Evolutionary conservation across 2,113 vertebrate genomes (phyloP).

Genomic region (human): DNA sequence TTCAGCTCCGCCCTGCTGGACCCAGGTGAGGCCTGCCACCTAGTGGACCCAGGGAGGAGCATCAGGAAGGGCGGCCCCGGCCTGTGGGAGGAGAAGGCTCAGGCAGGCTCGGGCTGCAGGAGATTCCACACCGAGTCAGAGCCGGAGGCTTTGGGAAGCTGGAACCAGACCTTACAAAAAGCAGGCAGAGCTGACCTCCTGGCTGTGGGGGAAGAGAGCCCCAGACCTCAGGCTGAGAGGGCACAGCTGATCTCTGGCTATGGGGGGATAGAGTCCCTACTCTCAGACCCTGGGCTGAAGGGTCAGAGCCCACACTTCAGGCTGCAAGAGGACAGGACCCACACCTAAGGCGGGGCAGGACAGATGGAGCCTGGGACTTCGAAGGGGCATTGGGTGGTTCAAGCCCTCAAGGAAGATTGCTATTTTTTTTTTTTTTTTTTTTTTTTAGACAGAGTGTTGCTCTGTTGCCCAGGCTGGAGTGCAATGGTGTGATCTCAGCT

Average conservation of each 20-base stretch:
- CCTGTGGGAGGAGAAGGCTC: no score
- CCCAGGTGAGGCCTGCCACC: constrained; percentile 41
- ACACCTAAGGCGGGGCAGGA: neutral
- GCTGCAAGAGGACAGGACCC: neutral
- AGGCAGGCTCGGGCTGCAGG: fast-evolving
- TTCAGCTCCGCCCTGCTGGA: fast-evolving
- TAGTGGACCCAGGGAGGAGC: neutral
- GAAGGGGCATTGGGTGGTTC: neutral
- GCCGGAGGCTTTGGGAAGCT: neutral
- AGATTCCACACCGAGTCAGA: neutral
- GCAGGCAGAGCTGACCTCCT: neutral
- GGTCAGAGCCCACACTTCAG: neutral
- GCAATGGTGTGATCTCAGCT: no score
- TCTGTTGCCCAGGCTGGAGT: no score
- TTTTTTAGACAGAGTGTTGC: no score
- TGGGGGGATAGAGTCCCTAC: neutral
- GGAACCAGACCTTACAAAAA: no score
- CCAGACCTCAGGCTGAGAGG: neutral
- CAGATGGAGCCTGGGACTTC: neutral
- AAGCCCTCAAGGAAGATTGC: no score
- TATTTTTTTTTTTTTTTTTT: no score
- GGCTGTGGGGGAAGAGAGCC: neutral
- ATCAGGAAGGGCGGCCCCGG: neutral
- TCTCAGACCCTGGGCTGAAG: neutral
- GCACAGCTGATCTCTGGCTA: neutral